phyloP scores from a whole-genome alignment of 2,797 vertebrate species.

The Neosalanx taihuensis region DNA sequence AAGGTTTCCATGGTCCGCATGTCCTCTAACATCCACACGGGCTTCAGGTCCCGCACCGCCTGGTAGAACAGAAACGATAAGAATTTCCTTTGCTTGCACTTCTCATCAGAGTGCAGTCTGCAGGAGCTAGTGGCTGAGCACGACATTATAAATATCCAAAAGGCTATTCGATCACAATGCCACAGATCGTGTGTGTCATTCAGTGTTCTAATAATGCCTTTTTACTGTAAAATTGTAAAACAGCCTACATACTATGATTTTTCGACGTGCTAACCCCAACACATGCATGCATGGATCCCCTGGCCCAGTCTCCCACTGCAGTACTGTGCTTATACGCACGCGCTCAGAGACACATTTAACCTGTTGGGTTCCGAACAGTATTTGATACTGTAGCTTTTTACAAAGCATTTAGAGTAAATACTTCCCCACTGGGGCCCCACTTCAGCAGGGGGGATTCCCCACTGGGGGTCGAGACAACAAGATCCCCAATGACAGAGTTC shows the following conservation, averaged over 20 bases:
- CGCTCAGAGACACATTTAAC: conserved; percentile 28
- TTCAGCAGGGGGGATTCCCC: too few relatives aligned
- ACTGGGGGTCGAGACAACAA: too few relatives aligned
- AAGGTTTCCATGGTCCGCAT: conserved; percentile 86
- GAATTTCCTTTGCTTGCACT: conserved; percentile 71
- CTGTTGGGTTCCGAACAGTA: background rate
- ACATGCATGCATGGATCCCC: background rate
- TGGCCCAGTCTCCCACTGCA: conserved; percentile 30
- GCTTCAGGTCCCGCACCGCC: conserved; percentile 83
- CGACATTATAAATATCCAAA: conserved; percentile 46
- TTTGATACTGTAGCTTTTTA: background rate
- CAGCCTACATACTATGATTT: background rate
- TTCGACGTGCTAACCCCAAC: background rate
- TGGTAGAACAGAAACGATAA: conserved; percentile 83
- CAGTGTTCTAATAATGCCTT: background rate
- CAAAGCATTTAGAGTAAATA: too few relatives aligned
- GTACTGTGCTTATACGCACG: conserved; percentile 34
- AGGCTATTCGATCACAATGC: background rate
- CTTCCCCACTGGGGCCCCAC: too few relatives aligned
- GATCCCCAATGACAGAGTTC: too few relatives aligned
- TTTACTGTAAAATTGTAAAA: background rate
- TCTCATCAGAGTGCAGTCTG: conserved; percentile 62
- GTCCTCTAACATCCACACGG: conserved; percentile 85
- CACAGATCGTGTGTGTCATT: conserved; percentile 14
- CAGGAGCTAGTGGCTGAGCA: conserved; percentile 39